Conservation (phyloP, 1,140 invertebrate species). For the Laodelphax striatellus region DNA sequence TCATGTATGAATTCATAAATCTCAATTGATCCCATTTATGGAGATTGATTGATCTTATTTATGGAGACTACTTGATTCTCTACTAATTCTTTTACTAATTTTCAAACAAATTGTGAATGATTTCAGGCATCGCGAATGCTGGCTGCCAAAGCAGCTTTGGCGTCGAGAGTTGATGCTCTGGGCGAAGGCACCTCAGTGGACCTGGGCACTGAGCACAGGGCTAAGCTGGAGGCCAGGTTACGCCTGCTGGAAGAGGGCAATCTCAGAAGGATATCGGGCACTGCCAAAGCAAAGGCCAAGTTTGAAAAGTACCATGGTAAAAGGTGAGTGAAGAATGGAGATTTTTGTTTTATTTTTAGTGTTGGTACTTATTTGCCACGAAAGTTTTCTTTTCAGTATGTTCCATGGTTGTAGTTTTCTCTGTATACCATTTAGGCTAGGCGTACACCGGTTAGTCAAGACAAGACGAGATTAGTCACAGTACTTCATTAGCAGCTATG, state of each 20-base stretch:
- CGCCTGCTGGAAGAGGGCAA: slow-evolving; percentile 75
- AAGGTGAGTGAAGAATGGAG: slow-evolving; percentile 35
- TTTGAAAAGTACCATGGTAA: slow-evolving; percentile 85
- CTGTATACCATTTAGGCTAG: no score
- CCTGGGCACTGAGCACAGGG: slow-evolving; percentile 76
- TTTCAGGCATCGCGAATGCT: slow-evolving; percentile 88
- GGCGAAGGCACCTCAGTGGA: slow-evolving; percentile 71
- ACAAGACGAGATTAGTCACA: no score
- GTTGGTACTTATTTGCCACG: neutral
- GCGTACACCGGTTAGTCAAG: no score
- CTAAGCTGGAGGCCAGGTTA: slow-evolving; percentile 70
- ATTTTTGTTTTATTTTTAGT: no score
- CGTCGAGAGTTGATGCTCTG: slow-evolving; percentile 89
- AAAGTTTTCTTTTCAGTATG: no score
- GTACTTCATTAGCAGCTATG: no score
- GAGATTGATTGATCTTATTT: no score
- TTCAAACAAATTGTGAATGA: neutral
- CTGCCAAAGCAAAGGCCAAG: slow-evolving; percentile 72
- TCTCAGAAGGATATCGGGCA: slow-evolving; percentile 70
- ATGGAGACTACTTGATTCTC: no score
- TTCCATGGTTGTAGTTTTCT: no score
- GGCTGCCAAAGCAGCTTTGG: slow-evolving; percentile 88
- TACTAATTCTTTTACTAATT: no score
- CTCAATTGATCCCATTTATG: no score
- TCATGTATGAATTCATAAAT: no score